A percentile compares a stretch with the other conserved stretches of the same genome.
Evolutionary conservation across 2,797 vertebrate genomes (phyloP).

Genomic region (Xyrichtys novacula): DNA sequence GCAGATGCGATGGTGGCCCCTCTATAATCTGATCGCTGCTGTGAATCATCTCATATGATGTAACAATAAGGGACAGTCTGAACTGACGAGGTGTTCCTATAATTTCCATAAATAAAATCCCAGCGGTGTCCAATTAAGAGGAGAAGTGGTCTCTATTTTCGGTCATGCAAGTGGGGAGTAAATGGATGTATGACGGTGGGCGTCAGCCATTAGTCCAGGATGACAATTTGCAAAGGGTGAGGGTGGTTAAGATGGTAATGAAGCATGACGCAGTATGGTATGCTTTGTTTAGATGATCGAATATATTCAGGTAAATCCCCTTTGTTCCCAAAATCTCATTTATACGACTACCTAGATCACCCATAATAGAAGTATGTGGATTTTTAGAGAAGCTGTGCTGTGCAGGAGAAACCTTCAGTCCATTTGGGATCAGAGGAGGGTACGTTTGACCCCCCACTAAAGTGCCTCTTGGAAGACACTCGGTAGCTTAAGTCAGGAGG

Average conservation of each 20-base stretch:
- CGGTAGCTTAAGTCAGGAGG: not conserved
- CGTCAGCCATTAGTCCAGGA: not conserved
- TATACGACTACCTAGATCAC: too few species aligned
- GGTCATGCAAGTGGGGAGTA: not conserved
- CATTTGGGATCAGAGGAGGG: not conserved
- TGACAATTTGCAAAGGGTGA: not conserved
- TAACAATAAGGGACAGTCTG: not conserved
- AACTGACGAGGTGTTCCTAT: not conserved
- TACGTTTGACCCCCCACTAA: not conserved
- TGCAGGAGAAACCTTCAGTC: not conserved
- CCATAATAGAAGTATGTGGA: too few species aligned
- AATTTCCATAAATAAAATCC: conserved; percentile 7
- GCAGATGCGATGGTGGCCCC: not conserved
- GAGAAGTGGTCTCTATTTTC: conserved; percentile 18
- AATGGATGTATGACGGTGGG: not conserved
- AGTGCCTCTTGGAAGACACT: not conserved
- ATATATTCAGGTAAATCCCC: not conserved
- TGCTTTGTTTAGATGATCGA: too few species aligned
- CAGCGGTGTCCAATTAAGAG: not conserved
- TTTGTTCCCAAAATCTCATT: too few species aligned
- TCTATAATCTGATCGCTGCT: not conserved
- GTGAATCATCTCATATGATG: not conserved
- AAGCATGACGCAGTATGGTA: not conserved
- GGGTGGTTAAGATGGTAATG: too few species aligned
- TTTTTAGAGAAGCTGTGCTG: not conserved